These are phyloP conservation scores for Thunnus thynnus DNA, from an alignment of 2,113 vertebrate genomes.

Conservation along the genomic window DNA sequence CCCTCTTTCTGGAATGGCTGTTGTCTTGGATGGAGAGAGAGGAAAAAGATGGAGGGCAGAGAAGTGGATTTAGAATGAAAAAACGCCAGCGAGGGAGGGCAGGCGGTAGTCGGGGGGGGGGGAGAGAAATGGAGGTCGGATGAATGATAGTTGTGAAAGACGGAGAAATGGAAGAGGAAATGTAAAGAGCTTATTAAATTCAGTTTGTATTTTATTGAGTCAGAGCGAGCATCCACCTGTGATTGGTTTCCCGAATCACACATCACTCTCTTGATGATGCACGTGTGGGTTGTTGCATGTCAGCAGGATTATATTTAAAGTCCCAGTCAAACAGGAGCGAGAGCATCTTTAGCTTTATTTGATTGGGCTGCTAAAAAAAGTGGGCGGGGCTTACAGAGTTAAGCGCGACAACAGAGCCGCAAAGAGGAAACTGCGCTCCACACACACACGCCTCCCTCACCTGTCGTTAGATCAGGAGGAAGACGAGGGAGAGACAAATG, in stretches of 20 bases:
- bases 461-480: no score
- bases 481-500: no score
- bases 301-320: constrained; percentile 68
- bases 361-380: no score
- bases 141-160: constrained; percentile 67
- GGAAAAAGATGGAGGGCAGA: constrained; percentile 57
- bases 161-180: constrained; percentile 57
- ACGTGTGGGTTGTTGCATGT: constrained; percentile 51
- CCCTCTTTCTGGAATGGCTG: constrained; percentile 71
- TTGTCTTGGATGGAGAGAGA: constrained; percentile 74
- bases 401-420: no score
- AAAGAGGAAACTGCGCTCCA: no score
- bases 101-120: constrained; percentile 8
- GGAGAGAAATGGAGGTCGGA: constrained; percentile 27
- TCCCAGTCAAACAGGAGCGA: no score
- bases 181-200: constrained; percentile 71
- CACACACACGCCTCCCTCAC: no score
- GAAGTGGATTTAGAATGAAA: constrained; percentile 67
- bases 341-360: no score
- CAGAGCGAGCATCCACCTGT: constrained; percentile 43
- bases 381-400: no score
- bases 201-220: constrained; percentile 65
- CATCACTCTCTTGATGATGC: constrained; percentile 27
- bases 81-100: constrained; percentile 26
- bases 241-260: constrained; percentile 56